Conservation (phyloP, 1,140 invertebrate genomes). For the Aleiodes sp. region DNA sequence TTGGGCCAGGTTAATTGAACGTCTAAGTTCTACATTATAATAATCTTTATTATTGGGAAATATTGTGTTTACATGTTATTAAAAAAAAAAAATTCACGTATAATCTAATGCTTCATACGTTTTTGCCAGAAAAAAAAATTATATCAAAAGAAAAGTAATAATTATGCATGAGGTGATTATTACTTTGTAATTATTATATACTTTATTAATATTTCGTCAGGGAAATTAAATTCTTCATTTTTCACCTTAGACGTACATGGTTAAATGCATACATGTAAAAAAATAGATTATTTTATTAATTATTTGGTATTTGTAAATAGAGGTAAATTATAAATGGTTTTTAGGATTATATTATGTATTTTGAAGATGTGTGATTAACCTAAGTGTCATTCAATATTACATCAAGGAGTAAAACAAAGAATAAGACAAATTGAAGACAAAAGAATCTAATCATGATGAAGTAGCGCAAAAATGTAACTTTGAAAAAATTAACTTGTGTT, state of each 20-base stretch:
- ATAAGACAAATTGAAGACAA: too few species aligned
- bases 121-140: not conserved
- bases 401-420: too few species aligned
- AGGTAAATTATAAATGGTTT: not conserved
- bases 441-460: too few species aligned
- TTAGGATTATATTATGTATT: not conserved
- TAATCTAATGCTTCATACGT: not conserved
- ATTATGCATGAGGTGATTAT: not conserved
- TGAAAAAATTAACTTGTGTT: not conserved
- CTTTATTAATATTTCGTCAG: not conserved
- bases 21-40: too few species aligned
- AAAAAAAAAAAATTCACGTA: not conserved
- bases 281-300: conserved; percentile 2
- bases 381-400: too few species aligned
- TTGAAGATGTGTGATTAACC: not conserved
- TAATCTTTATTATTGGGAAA: not conserved
- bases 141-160: not conserved
- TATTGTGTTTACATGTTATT: not conserved
- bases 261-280: not conserved
- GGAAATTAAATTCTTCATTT: not conserved
- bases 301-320: conserved; percentile 4
- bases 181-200: not conserved
- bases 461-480: too few species aligned
- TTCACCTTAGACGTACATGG: not conserved
- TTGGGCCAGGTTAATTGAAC: too few species aligned